Conservation (phyloP, 2,113 vertebrate species). For the Antechinus stuartii region DNA sequence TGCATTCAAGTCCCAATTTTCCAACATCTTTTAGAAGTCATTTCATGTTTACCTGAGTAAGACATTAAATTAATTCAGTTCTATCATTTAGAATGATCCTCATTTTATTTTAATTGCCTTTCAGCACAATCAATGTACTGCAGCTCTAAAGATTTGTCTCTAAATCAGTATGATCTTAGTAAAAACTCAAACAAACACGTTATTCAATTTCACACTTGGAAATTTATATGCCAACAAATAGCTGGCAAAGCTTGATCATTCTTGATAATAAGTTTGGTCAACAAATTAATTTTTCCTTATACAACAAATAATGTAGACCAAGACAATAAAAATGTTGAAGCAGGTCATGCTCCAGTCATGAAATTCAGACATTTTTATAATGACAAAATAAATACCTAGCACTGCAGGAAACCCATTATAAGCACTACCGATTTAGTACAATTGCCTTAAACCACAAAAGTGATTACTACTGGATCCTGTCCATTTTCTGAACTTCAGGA, state of each 20-base stretch:
- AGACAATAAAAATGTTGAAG: conserved; percentile 67
- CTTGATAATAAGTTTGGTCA: conserved; percentile 64
- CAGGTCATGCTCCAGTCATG: conserved; percentile 47
- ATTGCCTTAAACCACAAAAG: conserved; percentile 62
- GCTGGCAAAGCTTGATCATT: conserved; percentile 62
- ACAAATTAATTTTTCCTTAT: conserved; percentile 58
- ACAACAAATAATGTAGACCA: conserved; percentile 35
- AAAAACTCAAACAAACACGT: neutral
- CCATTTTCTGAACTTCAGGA: conserved; percentile 66
- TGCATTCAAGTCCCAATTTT: too few species aligned
- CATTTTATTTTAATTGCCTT: conserved; percentile 35
- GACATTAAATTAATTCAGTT: conserved; percentile 58
- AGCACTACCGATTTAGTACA: conserved; percentile 67
- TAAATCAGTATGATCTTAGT: conserved; percentile 53
- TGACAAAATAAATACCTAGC: conserved; percentile 42
- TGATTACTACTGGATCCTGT: conserved; percentile 67
- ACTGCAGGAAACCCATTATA: conserved; percentile 66
- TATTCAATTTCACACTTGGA: conserved; percentile 28
- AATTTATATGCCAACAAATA: conserved; percentile 53
- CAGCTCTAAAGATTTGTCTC: conserved; percentile 56
- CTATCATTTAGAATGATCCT: conserved; percentile 14
- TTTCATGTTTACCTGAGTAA: neutral
- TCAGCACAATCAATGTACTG: conserved; percentile 52
- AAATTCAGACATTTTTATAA: conserved; percentile 57
- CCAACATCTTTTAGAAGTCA: too few species aligned